Evolutionary conservation across 2,797 vertebrate genomes (phyloP).

Genomic region (Lepus townsendii): DNA sequence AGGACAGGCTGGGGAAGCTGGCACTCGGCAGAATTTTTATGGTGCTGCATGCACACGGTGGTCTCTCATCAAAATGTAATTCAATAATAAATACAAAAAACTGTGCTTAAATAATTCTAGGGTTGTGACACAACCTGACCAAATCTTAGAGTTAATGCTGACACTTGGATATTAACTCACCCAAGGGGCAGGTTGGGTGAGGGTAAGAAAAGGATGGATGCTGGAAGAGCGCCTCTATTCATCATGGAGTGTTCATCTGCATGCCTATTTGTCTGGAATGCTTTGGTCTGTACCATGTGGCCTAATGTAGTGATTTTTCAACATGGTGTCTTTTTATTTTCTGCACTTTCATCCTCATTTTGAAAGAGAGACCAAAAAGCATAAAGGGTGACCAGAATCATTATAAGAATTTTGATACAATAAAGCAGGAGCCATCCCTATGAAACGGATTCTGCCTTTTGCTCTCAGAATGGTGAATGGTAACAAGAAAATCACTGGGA

Average conservation of each 20-base stretch:
- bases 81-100: constrained; percentile 79
- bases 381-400: constrained; percentile 41
- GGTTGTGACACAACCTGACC: constrained; percentile 54
- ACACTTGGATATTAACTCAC: constrained; percentile 52
- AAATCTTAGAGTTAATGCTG: constrained; percentile 67
- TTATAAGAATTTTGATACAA: constrained; percentile 51
- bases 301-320: constrained; percentile 63
- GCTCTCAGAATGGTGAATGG: constrained; percentile 19
- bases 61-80: constrained; percentile 71
- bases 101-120: constrained; percentile 74
- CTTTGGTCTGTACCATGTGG: constrained; percentile 45
- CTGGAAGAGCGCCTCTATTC: constrained; percentile 19
- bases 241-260: constrained; percentile 26
- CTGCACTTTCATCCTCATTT: constrained; percentile 6
- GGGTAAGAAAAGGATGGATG: constrained; percentile 5
- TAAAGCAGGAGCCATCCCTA: constrained; percentile 25
- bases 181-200: not conserved
- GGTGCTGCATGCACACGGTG: constrained; percentile 50
- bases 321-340: constrained; percentile 55
- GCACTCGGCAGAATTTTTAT: constrained; percentile 79
- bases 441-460: constrained; percentile 27
- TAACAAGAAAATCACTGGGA: constrained; percentile 39
- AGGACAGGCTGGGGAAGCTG: constrained; percentile 70
- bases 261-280: constrained; percentile 58
- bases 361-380: constrained; percentile 52